Evolutionary conservation across 2,888 invertebrate species (phyloP).

Genomic region (Cephus sareptanus): DNA sequence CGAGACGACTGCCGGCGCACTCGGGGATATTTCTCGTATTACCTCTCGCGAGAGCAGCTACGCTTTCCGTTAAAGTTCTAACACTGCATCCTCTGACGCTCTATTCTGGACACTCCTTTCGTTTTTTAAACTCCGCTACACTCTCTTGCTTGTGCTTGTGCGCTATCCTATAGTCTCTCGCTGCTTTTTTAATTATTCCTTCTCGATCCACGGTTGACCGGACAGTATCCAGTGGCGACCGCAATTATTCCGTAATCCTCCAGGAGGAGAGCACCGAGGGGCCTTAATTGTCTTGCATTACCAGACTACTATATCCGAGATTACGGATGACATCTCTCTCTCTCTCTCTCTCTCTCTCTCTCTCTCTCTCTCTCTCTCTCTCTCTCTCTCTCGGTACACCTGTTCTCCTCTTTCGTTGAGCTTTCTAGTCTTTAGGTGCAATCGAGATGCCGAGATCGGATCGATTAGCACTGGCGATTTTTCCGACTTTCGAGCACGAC

Average conservation of each 20-base stretch:
- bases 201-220: constrained; percentile 22
- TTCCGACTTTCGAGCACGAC: constrained; percentile 14
- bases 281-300: constrained; percentile 39
- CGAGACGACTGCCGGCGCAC: background rate
- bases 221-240: background rate
- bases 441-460: constrained; percentile 31
- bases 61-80: background rate
- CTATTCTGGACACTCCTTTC: too few species aligned
- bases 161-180: background rate
- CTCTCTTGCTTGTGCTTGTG: too few species aligned
- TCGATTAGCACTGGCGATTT: constrained; percentile 26
- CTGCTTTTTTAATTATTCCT: constrained; percentile 6
- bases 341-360: constrained; percentile 12
- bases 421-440: background rate
- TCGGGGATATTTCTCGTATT: constrained; percentile 10
- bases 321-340: constrained; percentile 22
- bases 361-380: constrained; percentile 11
- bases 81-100: too few species aligned
- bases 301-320: constrained; percentile 26
- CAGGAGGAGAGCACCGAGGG: background rate
- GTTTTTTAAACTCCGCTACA: too few species aligned
- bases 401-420: background rate
- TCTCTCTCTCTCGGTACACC: constrained; percentile 15
- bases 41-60: constrained; percentile 2
- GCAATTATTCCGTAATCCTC: constrained; percentile 20